These are phyloP conservation scores for Epizoanthus illoricatus DNA, from an alignment of 92 coral and sea anemone genomes.

Conservation along the genomic window DNA sequence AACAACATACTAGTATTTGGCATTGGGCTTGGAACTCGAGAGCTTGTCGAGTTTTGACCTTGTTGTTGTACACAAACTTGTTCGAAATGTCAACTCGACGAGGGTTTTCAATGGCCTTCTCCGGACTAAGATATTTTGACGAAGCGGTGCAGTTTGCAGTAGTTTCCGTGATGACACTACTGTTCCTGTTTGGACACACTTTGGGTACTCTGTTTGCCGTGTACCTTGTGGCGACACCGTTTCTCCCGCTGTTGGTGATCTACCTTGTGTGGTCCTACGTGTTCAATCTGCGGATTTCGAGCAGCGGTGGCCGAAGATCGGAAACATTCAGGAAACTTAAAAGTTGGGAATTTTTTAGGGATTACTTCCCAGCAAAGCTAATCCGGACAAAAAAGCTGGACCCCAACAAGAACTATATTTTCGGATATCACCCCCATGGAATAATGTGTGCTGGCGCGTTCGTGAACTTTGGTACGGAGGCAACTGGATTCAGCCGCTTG, in stretches of 20 bases:
- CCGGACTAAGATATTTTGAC: slow-evolving; percentile 31
- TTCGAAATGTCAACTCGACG: slow-evolving; percentile 4
- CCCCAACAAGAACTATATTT: slow-evolving; percentile 81
- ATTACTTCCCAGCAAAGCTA: slow-evolving; percentile 84
- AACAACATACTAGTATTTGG: too few species aligned
- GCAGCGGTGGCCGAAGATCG: slow-evolving; percentile 85
- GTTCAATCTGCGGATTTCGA: slow-evolving; percentile 67
- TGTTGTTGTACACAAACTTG: neutral
- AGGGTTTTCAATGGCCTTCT: slow-evolving; percentile 7
- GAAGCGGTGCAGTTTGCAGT: slow-evolving; percentile 59
- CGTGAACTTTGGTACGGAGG: slow-evolving; percentile 94
- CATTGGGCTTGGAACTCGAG: neutral
- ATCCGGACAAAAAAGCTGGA: slow-evolving; percentile 71
- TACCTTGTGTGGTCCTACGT: slow-evolving; percentile 80
- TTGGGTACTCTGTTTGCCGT: slow-evolving; percentile 63
- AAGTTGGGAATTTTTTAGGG: slow-evolving; percentile 88
- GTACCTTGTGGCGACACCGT: slow-evolving; percentile 66
- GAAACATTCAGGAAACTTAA: slow-evolving; percentile 77
- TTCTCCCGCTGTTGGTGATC: slow-evolving; percentile 47
- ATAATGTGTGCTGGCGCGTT: slow-evolving; percentile 98
- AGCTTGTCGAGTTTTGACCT: neutral
- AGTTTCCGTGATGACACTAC: slow-evolving; percentile 52
- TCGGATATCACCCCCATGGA: slow-evolving; percentile 98
- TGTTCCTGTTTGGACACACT: slow-evolving; percentile 78
- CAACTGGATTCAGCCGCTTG: slow-evolving; percentile 79